Evolutionary conservation across 2,113 vertebrate species (phyloP).

Genomic region (Apeltes quadracus): DNA sequence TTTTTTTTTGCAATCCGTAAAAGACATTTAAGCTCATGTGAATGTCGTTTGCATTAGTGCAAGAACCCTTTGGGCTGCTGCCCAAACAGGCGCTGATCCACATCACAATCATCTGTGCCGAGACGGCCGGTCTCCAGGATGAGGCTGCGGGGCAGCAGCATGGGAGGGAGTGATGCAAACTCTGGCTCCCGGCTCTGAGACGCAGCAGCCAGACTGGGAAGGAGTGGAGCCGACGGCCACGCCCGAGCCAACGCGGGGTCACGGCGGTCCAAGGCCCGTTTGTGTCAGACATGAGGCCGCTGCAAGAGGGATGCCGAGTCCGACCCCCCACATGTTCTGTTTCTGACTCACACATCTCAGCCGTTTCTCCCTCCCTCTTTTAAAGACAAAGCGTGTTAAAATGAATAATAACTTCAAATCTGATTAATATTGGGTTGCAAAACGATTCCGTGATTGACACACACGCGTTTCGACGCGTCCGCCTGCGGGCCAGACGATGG

Average conservation of each 20-base stretch:
- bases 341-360: neutral
- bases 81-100: neutral
- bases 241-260: neutral
- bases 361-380: neutral
- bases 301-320: neutral
- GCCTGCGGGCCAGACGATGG: slow-evolving; percentile 10
- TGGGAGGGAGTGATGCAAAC: slow-evolving; percentile 9
- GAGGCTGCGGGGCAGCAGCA: neutral
- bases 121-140: neutral
- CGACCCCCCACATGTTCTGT: neutral
- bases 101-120: neutral
- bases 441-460: neutral
- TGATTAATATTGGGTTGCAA: neutral
- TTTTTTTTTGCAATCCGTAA: neutral
- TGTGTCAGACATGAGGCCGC: neutral
- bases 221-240: neutral
- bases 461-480: neutral
- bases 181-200: neutral
- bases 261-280: neutral
- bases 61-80: neutral
- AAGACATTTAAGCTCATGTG: neutral
- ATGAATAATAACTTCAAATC: neutral
- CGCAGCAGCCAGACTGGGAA: slow-evolving; percentile 1
- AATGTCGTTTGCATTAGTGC: neutral
- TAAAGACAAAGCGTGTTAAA: neutral